Evolutionary conservation across 2,113 vertebrate genomes (phyloP).

Genomic region (Suricata suricatta): DNA sequence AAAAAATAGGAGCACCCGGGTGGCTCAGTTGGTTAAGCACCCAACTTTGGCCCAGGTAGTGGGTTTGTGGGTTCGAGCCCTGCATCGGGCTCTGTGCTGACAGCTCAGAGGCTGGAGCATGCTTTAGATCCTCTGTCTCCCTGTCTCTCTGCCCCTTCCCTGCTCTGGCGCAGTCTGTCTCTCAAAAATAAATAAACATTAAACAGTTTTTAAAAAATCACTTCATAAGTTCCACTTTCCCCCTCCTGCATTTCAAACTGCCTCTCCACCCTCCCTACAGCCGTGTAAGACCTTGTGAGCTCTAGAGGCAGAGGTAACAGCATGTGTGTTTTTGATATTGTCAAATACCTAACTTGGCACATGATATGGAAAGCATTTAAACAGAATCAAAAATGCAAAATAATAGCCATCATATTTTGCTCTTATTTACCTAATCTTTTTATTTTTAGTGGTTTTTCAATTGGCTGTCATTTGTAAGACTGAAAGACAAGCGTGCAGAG

Average conservation of each 20-base stretch:
- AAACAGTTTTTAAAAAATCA: not conserved
- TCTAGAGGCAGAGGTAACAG: not conserved
- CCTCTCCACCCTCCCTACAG: not conserved
- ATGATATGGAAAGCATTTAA: not conserved
- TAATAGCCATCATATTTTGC: not conserved
- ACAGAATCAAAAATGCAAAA: not conserved
- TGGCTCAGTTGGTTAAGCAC: no score
- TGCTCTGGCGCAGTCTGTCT: no score
- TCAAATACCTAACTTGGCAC: not conserved
- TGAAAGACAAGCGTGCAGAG: not conserved
- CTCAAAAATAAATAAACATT: no score
- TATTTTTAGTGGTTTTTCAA: conserved; percentile 4
- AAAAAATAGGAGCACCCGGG: not conserved
- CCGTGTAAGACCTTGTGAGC: not conserved
- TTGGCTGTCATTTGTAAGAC: not conserved
- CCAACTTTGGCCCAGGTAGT: no score
- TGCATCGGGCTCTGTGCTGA: no score
- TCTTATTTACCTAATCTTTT: not conserved
- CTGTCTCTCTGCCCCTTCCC: no score
- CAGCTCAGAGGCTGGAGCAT: no score
- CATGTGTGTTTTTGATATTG: not conserved
- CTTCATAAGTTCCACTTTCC: not conserved
- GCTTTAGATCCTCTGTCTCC: no score
- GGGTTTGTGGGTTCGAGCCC: no score
- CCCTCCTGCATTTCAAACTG: not conserved